Percentiles rank a stretch among this genome's conserved stretches.
These are phyloP conservation scores for Pseudois nayaur DNA, from an alignment of 2,113 vertebrate genomes.

Conservation along the genomic window DNA sequence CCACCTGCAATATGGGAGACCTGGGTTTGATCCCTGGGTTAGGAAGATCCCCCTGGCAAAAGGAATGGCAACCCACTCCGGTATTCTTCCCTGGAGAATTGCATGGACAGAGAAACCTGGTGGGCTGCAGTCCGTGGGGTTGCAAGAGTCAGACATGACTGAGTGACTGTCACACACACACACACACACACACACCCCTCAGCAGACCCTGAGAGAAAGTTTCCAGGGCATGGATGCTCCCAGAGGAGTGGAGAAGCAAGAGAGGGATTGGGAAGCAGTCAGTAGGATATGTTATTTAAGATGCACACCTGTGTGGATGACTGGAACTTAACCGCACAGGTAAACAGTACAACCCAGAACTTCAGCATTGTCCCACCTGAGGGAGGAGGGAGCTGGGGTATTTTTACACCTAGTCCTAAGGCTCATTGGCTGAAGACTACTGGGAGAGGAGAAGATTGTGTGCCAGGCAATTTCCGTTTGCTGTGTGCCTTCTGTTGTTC, in stretches of 20 bases:
- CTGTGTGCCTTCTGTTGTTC: neutral
- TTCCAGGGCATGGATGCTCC: neutral
- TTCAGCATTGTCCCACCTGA: neutral
- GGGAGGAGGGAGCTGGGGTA: neutral
- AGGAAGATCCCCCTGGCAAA: neutral
- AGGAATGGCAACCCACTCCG: neutral
- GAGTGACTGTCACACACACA: neutral
- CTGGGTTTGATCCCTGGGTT: neutral
- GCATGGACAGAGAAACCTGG: neutral
- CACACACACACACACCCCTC: neutral
- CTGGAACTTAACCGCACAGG: neutral
- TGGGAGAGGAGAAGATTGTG: neutral
- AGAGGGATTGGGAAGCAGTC: neutral
- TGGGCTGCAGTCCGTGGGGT: neutral
- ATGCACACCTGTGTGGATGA: neutral
- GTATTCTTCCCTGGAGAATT: neutral
- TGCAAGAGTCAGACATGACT: neutral
- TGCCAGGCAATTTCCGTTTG: neutral
- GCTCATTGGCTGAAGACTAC: neutral
- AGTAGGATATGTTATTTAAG: neutral
- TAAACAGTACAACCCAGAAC: accelerated
- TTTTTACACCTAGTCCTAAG: neutral
- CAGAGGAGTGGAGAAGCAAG: neutral
- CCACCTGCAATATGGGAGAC: neutral
- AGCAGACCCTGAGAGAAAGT: neutral